Conservation (phyloP, 2,888 invertebrate species). For the Drosophila fulvimacula region DNA sequence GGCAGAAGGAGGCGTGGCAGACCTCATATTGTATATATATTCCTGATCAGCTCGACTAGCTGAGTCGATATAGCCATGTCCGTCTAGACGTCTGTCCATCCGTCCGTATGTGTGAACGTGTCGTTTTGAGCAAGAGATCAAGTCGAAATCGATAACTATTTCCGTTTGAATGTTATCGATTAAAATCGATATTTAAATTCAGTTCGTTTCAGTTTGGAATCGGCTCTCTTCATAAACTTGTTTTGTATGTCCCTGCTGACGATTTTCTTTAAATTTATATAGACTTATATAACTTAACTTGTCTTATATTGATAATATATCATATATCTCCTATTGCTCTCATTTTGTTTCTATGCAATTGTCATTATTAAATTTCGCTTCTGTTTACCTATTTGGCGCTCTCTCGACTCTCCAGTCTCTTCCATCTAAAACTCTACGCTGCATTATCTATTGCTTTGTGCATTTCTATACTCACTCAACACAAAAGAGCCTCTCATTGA, state of each 20-base stretch:
- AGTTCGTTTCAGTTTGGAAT: too few relatives aligned
- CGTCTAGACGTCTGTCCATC: too few relatives aligned
- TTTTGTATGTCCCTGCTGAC: neutral
- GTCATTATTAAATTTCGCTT: slow-evolving; percentile 1
- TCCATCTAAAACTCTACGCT: neutral
- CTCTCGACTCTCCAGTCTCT: neutral
- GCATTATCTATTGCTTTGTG: slow-evolving; percentile 38
- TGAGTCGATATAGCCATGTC: too few relatives aligned
- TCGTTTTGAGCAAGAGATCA: too few relatives aligned
- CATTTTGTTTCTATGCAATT: neutral
- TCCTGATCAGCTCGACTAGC: too few relatives aligned
- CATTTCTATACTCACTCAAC: slow-evolving; percentile 17
- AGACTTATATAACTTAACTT: neutral
- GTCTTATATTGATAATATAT: neutral
- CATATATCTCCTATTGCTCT: neutral
- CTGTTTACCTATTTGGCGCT: neutral
- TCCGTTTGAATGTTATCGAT: too few relatives aligned
- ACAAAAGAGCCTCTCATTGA: slow-evolving; percentile 38
- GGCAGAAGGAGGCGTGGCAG: too few relatives aligned
- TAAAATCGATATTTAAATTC: too few relatives aligned
- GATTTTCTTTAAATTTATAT: neutral
- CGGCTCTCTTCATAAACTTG: too few relatives aligned
- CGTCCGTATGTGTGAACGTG: too few relatives aligned
- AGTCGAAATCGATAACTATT: too few relatives aligned
- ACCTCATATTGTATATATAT: too few relatives aligned